These are phyloP conservation scores for Syngnathus scovelli DNA, from an alignment of 2,113 vertebrate species.

Conservation along the genomic window DNA sequence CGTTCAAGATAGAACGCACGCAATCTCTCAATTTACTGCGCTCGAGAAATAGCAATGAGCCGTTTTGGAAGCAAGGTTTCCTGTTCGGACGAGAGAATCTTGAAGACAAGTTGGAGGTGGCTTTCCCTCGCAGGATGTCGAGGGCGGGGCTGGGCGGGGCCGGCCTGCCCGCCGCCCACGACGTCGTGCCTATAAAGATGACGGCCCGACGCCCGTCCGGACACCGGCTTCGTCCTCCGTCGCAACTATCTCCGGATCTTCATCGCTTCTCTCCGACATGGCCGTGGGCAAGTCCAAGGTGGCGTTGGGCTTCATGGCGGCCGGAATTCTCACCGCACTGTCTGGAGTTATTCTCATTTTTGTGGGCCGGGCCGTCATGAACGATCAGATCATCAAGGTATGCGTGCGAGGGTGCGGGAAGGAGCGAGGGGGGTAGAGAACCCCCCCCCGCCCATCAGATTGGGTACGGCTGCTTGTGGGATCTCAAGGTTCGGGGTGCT, in stretches of 20 bases:
- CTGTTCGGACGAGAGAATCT: neutral
- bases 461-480: too few species aligned
- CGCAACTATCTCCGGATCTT: neutral
- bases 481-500: too few species aligned
- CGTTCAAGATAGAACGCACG: too few species aligned
- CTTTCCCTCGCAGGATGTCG: neutral
- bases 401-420: neutral
- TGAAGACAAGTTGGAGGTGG: neutral
- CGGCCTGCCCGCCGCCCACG: too few species aligned
- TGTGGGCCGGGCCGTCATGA: constrained; percentile 64
- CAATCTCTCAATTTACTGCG: too few species aligned
- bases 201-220: neutral
- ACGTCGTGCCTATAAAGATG: too few species aligned
- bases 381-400: constrained; percentile 72
- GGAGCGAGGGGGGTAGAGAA: too few species aligned
- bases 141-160: neutral
- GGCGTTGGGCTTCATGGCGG: constrained; percentile 51
- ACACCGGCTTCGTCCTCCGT: too few species aligned
- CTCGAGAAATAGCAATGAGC: too few species aligned
- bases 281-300: constrained; percentile 42
- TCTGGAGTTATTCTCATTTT: constrained; percentile 64
- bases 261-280: constrained; percentile 38
- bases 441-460: too few species aligned
- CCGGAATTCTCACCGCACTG: constrained; percentile 42
- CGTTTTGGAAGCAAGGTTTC: neutral